phyloP scores from a whole-genome alignment of 2,888 invertebrate genomes.

The Diachrysia chrysitis region DNA sequence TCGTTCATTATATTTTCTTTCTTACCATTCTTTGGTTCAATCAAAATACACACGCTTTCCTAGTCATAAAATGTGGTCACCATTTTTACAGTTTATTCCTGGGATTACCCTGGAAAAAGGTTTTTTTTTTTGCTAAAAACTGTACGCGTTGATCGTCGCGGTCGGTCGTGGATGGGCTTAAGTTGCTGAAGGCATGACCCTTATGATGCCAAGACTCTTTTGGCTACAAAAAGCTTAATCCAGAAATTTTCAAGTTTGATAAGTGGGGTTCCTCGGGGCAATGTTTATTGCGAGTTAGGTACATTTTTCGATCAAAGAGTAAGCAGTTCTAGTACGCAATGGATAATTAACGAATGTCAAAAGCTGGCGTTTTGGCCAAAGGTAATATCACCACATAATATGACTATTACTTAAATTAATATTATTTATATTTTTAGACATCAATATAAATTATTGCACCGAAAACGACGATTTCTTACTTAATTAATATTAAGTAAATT shows the following conservation, averaged over 20 bases:
- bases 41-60: constrained; percentile 34
- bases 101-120: too few relatives aligned
- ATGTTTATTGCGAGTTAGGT: too few relatives aligned
- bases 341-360: background rate
- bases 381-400: constrained; percentile 30
- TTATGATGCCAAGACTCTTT: too few relatives aligned
- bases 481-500: too few relatives aligned
- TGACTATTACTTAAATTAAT: constrained; percentile 47
- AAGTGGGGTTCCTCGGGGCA: too few relatives aligned
- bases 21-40: constrained; percentile 34
- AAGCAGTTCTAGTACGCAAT: background rate
- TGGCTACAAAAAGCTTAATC: too few relatives aligned
- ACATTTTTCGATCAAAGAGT: too few relatives aligned
- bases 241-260: too few relatives aligned
- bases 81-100: background rate
- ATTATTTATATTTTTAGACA: constrained; percentile 57
- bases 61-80: constrained; percentile 33
- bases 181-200: too few relatives aligned
- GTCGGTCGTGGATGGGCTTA: too few relatives aligned
- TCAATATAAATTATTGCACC: constrained; percentile 60
- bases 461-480: constrained; percentile 53
- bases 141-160: too few relatives aligned
- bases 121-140: too few relatives aligned
- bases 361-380: background rate
- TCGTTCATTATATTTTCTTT: constrained; percentile 54